Evolutionary conservation across 2,888 invertebrate genomes (phyloP).

Genomic region (Loripinus fragilis): DNA sequence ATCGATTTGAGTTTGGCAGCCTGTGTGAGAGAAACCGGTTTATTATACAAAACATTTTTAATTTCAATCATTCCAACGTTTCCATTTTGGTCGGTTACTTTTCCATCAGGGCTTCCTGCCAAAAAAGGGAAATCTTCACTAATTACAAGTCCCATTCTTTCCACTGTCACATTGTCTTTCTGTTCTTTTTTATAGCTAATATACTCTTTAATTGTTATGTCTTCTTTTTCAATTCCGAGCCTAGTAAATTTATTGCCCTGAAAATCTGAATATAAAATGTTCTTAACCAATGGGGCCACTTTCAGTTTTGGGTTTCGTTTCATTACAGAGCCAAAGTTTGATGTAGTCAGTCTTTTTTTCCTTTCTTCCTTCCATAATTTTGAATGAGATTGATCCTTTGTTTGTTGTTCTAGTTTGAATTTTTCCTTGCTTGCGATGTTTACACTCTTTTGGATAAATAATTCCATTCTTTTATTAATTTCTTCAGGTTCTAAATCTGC

Average conservation of each 20-base stretch:
- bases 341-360: constrained; percentile 21
- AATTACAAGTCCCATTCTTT: not conserved
- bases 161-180: not conserved
- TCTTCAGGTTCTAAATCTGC: constrained; percentile 2
- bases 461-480: not conserved
- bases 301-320: not conserved
- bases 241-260: not conserved
- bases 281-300: not conserved
- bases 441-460: not conserved
- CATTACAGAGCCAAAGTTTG: constrained; percentile 19
- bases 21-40: no score
- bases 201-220: constrained; percentile 5
- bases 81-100: not conserved
- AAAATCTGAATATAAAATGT: not conserved
- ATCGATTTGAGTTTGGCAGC: no score
- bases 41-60: not conserved
- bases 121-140: not conserved
- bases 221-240: constrained; percentile 11
- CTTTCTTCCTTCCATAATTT: constrained; percentile 23
- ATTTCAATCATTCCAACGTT: not conserved
- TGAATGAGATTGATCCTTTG: constrained; percentile 3
- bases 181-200: not conserved
- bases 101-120: not conserved
- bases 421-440: not conserved
- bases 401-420: not conserved